phyloP scores from a whole-genome alignment of 2,113 vertebrate species.

The Genyomyrus donnyi region DNA sequence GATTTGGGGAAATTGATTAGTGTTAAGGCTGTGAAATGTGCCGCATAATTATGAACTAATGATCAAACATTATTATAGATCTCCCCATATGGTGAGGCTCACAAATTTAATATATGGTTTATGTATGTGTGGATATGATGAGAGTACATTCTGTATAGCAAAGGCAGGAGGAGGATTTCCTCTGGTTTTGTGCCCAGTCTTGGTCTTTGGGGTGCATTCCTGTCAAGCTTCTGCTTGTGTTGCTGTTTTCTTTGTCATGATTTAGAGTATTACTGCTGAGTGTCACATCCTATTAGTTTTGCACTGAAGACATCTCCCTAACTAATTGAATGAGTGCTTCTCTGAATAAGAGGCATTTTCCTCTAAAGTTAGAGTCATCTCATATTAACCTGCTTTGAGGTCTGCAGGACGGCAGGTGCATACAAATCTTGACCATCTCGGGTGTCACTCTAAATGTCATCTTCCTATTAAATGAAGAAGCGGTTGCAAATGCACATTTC shows the following conservation, averaged over 20 bases:
- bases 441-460: background rate
- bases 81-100: background rate
- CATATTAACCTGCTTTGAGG: background rate
- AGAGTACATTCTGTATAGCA: background rate
- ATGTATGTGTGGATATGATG: background rate
- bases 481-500: background rate
- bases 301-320: background rate
- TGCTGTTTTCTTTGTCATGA: background rate
- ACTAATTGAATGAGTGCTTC: background rate
- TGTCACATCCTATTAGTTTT: background rate
- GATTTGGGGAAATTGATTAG: background rate
- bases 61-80: background rate
- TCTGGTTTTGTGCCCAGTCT: background rate
- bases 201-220: background rate
- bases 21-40: background rate
- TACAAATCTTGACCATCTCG: background rate
- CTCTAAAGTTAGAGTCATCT: background rate
- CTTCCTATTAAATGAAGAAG: background rate
- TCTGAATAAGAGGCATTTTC: background rate
- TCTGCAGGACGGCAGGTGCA: background rate
- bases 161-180: background rate
- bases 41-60: slow-evolving; percentile 2
- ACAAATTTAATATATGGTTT: background rate
- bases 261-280: background rate
- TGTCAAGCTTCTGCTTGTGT: background rate